Percentiles rank a stretch among this genome's conserved stretches.
Conservation (phyloP, 2,888 invertebrate species). For the Thymelicus sylvestris region DNA sequence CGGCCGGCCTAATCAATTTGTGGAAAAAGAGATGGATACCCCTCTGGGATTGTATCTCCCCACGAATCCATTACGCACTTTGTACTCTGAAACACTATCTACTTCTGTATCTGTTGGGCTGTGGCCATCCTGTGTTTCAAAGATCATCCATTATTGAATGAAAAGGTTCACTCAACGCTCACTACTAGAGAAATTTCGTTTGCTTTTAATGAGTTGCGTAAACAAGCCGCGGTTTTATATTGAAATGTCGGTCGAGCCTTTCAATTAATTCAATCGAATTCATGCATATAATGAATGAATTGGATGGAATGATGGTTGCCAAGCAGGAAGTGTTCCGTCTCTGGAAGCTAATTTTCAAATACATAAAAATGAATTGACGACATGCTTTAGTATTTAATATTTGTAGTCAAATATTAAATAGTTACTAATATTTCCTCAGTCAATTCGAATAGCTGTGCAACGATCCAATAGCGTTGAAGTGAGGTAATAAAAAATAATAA, state of each 20-base stretch:
- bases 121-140: conserved; percentile 61
- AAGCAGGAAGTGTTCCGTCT: no score
- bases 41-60: conserved; percentile 54
- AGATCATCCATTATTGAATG: conserved; percentile 68
- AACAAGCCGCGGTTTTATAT: conserved; percentile 1
- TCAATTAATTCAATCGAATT: background rate
- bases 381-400: no score
- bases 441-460: no score
- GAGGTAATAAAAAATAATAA: no score
- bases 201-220: conserved; percentile 36
- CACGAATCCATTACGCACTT: conserved; percentile 66
- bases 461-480: no score
- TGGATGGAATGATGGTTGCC: no score
- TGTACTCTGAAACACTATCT: conserved; percentile 56
- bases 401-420: no score
- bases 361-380: no score
- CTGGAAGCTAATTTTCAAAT: no score
- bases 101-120: conserved; percentile 62
- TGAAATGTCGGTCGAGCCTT: background rate
- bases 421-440: no score
- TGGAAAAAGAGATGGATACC: conserved; percentile 56
- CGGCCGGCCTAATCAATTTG: conserved; percentile 56
- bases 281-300: no score
- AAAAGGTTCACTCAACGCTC: conserved; percentile 56
- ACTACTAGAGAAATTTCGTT: conserved; percentile 49